phyloP scores from a whole-genome alignment of 30 jellyfish, hydroid and myxozoan species.

The Clytia hemisphaerica region DNA sequence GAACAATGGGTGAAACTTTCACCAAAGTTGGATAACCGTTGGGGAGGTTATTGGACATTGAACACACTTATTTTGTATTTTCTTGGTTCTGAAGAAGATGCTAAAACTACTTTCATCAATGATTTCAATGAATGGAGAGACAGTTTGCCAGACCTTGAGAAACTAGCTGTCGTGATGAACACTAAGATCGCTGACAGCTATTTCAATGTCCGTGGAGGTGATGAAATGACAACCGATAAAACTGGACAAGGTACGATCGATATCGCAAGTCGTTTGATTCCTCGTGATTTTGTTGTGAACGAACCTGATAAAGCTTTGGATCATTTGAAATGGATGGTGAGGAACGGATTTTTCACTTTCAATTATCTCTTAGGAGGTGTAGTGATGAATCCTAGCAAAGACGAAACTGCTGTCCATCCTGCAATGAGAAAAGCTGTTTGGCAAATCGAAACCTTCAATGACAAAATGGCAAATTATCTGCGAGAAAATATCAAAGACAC shows the following conservation, averaged over 20 bases:
- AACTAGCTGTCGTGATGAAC: too few species aligned
- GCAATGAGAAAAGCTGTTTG: slow-evolving; percentile 33
- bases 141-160: background rate
- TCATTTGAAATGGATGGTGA: slow-evolving; percentile 1
- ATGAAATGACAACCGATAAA: too few species aligned
- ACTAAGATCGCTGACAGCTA: background rate
- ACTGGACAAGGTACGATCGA: background rate
- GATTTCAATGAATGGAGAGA: background rate
- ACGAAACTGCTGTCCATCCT: slow-evolving; percentile 29
- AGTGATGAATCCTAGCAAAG: background rate
- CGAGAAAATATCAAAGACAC: slow-evolving; percentile 18
- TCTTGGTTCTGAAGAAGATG: background rate
- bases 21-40: background rate
- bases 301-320: slow-evolving; percentile 9
- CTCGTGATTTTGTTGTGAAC: slow-evolving; percentile 11
- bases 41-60: slow-evolving; percentile 13
- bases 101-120: background rate
- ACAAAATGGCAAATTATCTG: slow-evolving; percentile 2
- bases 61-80: background rate
- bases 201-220: background rate
- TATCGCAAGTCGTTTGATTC: slow-evolving; percentile 25
- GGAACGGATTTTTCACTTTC: slow-evolving; percentile 7
- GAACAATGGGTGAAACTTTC: background rate
- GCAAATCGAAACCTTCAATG: slow-evolving; percentile 21
- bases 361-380: slow-evolving; percentile 24